phyloP scores from a whole-genome alignment of 2,113 vertebrate species.

The Oncorhynchus nerka region DNA sequence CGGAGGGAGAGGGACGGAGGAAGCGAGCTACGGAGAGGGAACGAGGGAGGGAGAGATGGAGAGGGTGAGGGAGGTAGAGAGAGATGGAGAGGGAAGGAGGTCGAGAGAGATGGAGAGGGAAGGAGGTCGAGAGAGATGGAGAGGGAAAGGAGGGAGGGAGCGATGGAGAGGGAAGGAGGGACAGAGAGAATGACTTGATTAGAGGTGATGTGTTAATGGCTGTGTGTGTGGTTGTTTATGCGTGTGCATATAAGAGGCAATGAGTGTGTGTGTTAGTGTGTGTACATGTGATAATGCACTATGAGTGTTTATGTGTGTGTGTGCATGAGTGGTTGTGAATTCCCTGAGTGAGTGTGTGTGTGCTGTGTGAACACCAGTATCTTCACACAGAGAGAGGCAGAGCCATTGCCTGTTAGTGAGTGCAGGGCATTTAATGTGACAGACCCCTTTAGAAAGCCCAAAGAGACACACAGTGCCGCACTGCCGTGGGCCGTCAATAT shows the following conservation, averaged over 20 bases:
- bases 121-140: too few species aligned
- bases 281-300: not conserved
- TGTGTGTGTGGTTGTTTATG: too few species aligned
- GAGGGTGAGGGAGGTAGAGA: not conserved
- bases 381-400: too few species aligned
- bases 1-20: not conserved
- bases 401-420: too few species aligned
- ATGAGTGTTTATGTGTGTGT: not conserved
- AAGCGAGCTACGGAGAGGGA: not conserved
- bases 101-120: not conserved
- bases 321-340: not conserved
- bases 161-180: not conserved
- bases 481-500: not conserved
- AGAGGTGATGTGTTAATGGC: not conserved
- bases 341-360: too few species aligned
- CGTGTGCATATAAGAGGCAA: too few species aligned
- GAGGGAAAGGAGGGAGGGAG: not conserved
- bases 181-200: not conserved
- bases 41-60: not conserved
- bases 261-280: not conserved
- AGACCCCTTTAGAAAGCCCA: not conserved
- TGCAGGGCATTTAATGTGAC: not conserved
- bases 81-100: not conserved
- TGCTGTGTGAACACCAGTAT: too few species aligned
- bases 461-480: not conserved